phyloP scores from a whole-genome alignment of 2,113 vertebrate species.

The Periophthalmus modestus region DNA sequence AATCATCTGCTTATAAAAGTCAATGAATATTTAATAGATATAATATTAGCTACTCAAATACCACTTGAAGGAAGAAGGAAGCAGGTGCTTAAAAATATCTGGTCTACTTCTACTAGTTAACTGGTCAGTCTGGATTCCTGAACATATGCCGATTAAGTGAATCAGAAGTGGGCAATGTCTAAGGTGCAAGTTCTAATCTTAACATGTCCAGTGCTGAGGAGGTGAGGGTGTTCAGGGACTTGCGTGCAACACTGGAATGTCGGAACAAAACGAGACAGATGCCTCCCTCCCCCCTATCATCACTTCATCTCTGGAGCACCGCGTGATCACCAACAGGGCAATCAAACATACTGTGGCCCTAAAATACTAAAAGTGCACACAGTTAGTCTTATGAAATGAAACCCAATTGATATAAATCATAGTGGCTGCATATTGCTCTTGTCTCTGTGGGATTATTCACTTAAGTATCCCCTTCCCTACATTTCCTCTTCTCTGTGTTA shows the following conservation, averaged over 20 bases:
- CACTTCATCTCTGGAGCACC: slow-evolving; percentile 52
- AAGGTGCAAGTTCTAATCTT: slow-evolving; percentile 57
- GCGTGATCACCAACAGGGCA: slow-evolving; percentile 40
- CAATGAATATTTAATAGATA: not conserved
- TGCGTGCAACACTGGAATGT: slow-evolving; percentile 72
- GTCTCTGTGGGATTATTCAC: slow-evolving; percentile 51
- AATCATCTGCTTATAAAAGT: not conserved
- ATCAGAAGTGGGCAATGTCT: slow-evolving; percentile 9
- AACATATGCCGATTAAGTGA: slow-evolving; percentile 41
- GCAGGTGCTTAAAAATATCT: not conserved
- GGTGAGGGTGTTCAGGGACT: slow-evolving; percentile 66
- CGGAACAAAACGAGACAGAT: slow-evolving; percentile 68
- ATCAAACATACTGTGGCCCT: slow-evolving; percentile 20
- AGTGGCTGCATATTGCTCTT: slow-evolving; percentile 29
- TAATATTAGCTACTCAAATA: not conserved
- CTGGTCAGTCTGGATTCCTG: slow-evolving; percentile 65
- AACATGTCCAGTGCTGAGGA: slow-evolving; percentile 41
- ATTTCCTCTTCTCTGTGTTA: slow-evolving; percentile 64
- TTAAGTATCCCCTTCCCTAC: slow-evolving; percentile 61
- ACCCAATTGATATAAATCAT: slow-evolving; percentile 17
- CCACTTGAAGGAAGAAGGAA: not conserved
- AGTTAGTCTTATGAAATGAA: slow-evolving; percentile 24
- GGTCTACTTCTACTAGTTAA: slow-evolving; percentile 37
- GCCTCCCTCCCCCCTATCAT: slow-evolving; percentile 46
- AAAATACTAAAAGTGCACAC: slow-evolving; percentile 19